A percentile compares a stretch with the other conserved stretches of the same genome.
These are phyloP conservation scores for Chinchilla lanigera DNA, from an alignment of 2,113 vertebrate species.

Conservation along the genomic window DNA sequence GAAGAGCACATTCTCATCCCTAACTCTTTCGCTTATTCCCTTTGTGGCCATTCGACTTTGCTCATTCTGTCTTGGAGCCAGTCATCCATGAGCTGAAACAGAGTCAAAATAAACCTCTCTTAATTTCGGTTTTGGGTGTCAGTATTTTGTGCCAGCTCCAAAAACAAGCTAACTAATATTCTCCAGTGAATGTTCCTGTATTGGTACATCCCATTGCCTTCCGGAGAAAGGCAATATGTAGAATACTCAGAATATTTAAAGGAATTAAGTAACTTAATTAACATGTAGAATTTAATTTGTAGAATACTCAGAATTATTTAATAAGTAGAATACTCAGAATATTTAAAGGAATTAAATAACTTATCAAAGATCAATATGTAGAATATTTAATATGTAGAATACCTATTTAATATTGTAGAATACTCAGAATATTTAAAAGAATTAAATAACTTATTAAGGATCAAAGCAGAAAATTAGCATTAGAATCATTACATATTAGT, in stretches of 20 bases:
- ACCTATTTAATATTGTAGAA: too few species aligned
- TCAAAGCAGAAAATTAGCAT: constrained; percentile 58
- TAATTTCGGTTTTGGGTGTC: neutral
- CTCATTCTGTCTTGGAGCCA: neutral
- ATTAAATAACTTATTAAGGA: constrained; percentile 63
- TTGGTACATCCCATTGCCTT: neutral
- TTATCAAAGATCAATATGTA: too few species aligned
- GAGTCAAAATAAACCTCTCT: neutral
- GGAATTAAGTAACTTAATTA: too few species aligned
- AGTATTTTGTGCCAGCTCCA: neutral
- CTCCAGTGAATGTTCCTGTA: neutral
- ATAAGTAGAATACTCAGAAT: neutral
- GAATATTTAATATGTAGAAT: too few species aligned
- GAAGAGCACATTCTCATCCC: neutral
- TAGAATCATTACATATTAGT: constrained; percentile 67
- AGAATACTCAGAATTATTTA: too few species aligned
- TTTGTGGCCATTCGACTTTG: neutral
- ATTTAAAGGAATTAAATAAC: too few species aligned
- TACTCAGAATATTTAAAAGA: constrained; percentile 46
- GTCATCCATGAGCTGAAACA: neutral
- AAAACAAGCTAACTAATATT: neutral
- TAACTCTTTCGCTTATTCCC: neutral
- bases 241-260: too few species aligned
- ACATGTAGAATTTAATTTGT: too few species aligned
- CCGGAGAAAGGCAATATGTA: neutral